Evolutionary conservation across 92 coral and sea anemone species (phyloP).

Genomic region (Palythoa grandis): DNA sequence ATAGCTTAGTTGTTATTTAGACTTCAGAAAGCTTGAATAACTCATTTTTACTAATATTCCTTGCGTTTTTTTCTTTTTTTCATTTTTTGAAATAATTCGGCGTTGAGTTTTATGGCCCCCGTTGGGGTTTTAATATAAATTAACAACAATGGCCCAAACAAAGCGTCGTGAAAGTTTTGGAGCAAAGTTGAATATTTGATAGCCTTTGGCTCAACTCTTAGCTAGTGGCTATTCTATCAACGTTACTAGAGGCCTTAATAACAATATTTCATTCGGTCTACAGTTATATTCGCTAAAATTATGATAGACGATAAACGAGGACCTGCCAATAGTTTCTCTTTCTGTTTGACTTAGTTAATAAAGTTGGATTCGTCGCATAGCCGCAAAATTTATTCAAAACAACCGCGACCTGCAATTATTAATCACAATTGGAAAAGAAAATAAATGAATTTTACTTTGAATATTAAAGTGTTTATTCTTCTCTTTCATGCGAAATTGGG

Average conservation of each 20-base stretch:
- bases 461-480: constrained; percentile 1
- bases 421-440: constrained; percentile 24
- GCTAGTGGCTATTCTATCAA: neutral
- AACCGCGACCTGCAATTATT: constrained; percentile 2
- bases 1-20: neutral
- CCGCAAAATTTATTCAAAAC: constrained; percentile 44
- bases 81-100: constrained; percentile 9
- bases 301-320: neutral
- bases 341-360: constrained; percentile 27
- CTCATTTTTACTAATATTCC: neutral
- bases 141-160: neutral
- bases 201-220: neutral
- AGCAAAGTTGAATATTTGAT: constrained; percentile 11
- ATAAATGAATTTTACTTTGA: neutral
- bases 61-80: neutral
- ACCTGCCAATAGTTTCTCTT: neutral
- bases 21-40: neutral
- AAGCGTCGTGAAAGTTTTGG: constrained; percentile 3
- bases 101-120: constrained; percentile 2
- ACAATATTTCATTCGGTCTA: neutral
- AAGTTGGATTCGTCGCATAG: neutral
- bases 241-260: neutral
- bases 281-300: neutral
- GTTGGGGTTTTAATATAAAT: constrained; percentile 24
- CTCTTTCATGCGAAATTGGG: neutral